phyloP scores from a whole-genome alignment of 2,113 vertebrate species.

The Herpetotheres cachinnans region DNA sequence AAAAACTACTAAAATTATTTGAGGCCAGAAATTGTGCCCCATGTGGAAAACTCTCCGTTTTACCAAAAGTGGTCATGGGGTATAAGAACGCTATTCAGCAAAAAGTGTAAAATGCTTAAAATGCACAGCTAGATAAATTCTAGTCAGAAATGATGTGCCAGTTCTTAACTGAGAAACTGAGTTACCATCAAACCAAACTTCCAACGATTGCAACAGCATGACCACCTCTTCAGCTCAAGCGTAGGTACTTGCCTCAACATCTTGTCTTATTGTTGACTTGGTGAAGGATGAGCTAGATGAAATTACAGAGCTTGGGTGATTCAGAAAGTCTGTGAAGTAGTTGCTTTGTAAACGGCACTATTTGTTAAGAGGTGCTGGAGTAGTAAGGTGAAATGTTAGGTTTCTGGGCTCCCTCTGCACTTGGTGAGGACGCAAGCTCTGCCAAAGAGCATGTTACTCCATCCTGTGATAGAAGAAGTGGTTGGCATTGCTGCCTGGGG shows the following conservation, averaged over 20 bases:
- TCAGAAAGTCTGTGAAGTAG: background rate
- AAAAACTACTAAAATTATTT: background rate
- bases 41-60: background rate
- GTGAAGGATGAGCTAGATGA: background rate
- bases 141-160: background rate
- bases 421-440: background rate
- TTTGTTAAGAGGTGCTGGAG: background rate
- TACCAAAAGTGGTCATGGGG: background rate
- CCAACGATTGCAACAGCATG: rapidly evolving
- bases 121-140: background rate
- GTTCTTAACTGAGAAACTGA: background rate
- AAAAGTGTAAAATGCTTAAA: background rate
- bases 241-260: background rate
- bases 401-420: rapidly evolving
- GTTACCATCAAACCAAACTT: background rate
- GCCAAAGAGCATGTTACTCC: background rate
- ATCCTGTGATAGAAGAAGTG: background rate
- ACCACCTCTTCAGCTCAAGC: background rate
- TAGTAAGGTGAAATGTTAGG: background rate
- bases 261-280: background rate
- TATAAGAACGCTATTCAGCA: background rate
- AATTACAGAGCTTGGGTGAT: background rate
- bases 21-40: background rate
- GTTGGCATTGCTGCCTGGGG: background rate
- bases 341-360: background rate